Conservation (phyloP, 2,797 vertebrate genomes). For the Crax fasciolata region DNA sequence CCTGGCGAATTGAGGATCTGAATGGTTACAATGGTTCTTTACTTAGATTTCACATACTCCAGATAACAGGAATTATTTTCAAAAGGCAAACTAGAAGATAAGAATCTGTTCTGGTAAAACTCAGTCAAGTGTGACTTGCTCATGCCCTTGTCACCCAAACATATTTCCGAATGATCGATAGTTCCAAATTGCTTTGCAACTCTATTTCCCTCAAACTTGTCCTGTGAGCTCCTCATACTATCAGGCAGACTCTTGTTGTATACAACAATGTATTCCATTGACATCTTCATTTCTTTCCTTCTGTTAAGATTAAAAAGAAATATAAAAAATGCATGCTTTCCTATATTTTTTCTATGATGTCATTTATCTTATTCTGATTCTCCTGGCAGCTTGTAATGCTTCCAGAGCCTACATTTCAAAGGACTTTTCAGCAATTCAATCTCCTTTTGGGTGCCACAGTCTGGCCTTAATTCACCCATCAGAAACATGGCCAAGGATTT, state of each 20-base stretch:
- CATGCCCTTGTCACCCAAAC: not conserved
- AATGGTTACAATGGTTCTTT: not conserved
- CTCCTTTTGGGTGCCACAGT: not conserved
- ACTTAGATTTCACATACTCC: not conserved
- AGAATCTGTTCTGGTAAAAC: not conserved
- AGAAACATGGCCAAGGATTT: slow-evolving; percentile 18
- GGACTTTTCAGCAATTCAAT: not conserved
- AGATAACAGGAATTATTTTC: not conserved
- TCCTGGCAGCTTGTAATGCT: slow-evolving; percentile 43
- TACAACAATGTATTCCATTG: not conserved
- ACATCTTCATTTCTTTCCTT: not conserved
- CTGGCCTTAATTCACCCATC: slow-evolving; percentile 26
- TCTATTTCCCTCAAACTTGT: not conserved
- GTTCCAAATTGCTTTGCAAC: not conserved
- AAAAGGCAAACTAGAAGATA: not conserved
- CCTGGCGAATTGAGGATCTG: rapidly evolving
- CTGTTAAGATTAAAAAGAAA: not conserved
- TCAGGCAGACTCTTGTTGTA: not conserved
- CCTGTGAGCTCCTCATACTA: not conserved
- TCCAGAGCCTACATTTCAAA: slow-evolving; percentile 38
- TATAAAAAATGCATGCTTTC: not conserved
- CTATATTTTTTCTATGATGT: not conserved
- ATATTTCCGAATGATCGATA: not conserved
- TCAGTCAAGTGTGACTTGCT: not conserved
- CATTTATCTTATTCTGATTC: slow-evolving; percentile 37